These are phyloP conservation scores for Mechanitis mazaeus DNA, from an alignment of 2,888 invertebrate genomes.

Conservation along the genomic window DNA sequence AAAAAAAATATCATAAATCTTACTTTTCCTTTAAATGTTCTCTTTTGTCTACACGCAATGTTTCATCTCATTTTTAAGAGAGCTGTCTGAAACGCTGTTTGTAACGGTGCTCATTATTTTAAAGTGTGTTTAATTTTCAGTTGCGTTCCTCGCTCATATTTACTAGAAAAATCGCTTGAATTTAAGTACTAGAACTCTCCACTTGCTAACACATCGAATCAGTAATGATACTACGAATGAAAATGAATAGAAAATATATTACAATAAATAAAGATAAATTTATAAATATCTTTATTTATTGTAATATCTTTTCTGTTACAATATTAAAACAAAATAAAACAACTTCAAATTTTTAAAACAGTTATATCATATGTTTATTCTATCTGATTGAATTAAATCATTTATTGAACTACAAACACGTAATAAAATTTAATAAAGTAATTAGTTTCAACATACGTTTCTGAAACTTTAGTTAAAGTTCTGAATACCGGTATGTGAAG, in stretches of 20 bases:
- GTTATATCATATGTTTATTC: not conserved
- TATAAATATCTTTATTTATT: no score
- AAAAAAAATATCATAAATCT: slow-evolving; percentile 14
- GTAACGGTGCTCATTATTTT: slow-evolving; percentile 21
- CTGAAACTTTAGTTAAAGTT: not conserved
- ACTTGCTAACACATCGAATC: no score
- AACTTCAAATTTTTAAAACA: not conserved
- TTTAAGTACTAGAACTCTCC: no score
- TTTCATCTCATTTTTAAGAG: slow-evolving; percentile 16
- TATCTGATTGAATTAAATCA: not conserved
- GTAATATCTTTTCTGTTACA: no score
- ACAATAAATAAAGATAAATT: no score
- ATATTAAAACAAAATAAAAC: no score
- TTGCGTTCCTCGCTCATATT: slow-evolving; percentile 13
- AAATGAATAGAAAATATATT: no score
- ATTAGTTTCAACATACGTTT: not conserved
- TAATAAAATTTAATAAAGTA: not conserved
- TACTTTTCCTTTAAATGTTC: slow-evolving; percentile 15
- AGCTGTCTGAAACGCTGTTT: slow-evolving; percentile 18
- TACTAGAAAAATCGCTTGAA: not conserved
- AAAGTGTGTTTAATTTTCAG: slow-evolving; percentile 18
- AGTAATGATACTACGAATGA: no score
- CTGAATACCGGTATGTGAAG: not conserved
- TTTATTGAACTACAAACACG: not conserved
- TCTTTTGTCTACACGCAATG: slow-evolving; percentile 21